Base-by-base conservation (phyloP, 2,888 invertebrate species). In the Labia minor region DNA sequence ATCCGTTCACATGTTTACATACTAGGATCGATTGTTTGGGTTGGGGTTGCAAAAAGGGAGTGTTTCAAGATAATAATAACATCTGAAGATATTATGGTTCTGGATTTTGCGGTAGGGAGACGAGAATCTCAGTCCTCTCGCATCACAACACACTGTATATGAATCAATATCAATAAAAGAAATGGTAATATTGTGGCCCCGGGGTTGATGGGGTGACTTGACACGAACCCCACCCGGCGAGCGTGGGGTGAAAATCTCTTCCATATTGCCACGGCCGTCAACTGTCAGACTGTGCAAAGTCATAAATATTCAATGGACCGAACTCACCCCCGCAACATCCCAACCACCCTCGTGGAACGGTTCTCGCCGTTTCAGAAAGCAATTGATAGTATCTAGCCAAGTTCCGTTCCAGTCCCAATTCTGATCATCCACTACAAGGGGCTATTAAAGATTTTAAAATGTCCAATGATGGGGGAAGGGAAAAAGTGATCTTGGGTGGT, bases 141-240 rank as follows among this genome's bases (percentile, higher is more conserved):
- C 49, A 49, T 49, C 49, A 14, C 2, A 49, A 49, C 49, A 49
- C 49, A 49, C 49, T 49, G 49, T 49, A 49, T 49, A 49, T 49
- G 49, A 49, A 49, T 49, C 49, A 49, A 49, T 49, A 49, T 49
- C 49, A 49, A 49, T 49, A 49, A 49, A 49, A 49, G 49, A 49
- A 49, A 49, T 49, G 49, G 49, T 49, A 49, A 49, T 49, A 49
- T 49, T 49, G 49, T 49, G 49, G 49, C 49, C 49, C 49, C 49
- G 49, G 49, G 49, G 49, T 49, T 49, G 49, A 49, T 49, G 49
- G 49, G 49, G 49, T 49, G 49, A 49, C 49, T 49, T 49, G 49
- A 49, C 49, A 49, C 49, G 49, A 49, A 16, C 49, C 49, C 49
- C 14, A 11, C 49, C 49, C 49, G 6, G 33, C 11, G 33, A 8